Evolutionary conservation across 92 coral and sea anemone species (phyloP).

Genomic region (Anthopleura xanthogrammica): DNA sequence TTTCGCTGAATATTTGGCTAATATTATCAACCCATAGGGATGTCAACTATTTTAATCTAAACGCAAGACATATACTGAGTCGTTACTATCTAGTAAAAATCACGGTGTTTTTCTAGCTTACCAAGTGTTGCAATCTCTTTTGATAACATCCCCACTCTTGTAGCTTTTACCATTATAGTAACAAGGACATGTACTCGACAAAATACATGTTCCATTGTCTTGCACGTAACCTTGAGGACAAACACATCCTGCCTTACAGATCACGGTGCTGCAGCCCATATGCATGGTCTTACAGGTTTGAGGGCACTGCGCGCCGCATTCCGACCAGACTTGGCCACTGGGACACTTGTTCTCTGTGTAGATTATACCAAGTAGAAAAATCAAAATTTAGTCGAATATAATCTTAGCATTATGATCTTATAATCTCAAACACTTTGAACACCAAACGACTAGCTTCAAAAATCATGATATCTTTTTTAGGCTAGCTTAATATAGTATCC

Average conservation of each 20-base stretch:
- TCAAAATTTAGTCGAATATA: too few relatives aligned
- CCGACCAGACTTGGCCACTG: constrained; percentile 55
- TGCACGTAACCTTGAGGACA: constrained; percentile 66
- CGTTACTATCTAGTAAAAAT: too few relatives aligned
- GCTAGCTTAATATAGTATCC: too few relatives aligned
- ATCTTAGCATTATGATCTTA: not conserved
- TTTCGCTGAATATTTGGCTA: too few relatives aligned
- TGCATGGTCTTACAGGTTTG: constrained; percentile 71
- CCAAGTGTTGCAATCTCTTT: constrained; percentile 74
- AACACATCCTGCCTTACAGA: constrained; percentile 71
- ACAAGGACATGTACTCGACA: constrained; percentile 59
- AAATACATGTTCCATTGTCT: constrained; percentile 57
- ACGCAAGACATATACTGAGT: too few relatives aligned
- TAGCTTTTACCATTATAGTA: constrained; percentile 74
- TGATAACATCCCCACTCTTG: constrained; percentile 61
- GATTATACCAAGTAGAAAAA: not conserved
- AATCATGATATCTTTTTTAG: too few relatives aligned
- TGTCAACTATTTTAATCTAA: too few relatives aligned
- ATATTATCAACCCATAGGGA: too few relatives aligned
- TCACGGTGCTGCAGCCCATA: constrained; percentile 60
- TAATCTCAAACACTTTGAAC: too few relatives aligned
- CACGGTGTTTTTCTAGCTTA: not conserved
- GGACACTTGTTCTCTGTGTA: constrained; percentile 61
- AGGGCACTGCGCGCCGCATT: constrained; percentile 71
- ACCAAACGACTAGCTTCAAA: too few relatives aligned